phyloP scores from a whole-genome alignment of 1,140 invertebrate species.

The Uloborus diversus region DNA sequence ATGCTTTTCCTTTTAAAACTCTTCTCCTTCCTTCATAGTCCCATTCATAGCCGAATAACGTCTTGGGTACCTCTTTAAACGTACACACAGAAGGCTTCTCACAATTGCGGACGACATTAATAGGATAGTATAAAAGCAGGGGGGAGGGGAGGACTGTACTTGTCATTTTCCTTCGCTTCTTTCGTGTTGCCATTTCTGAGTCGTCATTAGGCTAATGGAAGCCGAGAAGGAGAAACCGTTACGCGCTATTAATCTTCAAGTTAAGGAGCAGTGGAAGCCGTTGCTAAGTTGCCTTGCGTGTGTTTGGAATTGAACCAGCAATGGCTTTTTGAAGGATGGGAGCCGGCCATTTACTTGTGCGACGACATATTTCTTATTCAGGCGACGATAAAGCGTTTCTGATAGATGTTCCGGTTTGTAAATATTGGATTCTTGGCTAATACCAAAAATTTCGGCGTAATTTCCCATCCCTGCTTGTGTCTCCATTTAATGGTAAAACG shows the following conservation, averaged over 20 bases:
- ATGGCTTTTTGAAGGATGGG: conserved; percentile 29
- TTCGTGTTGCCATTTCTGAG: conserved; percentile 8
- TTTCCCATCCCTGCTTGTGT: no score
- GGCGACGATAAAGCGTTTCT: no score
- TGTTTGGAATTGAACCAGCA: conserved; percentile 30
- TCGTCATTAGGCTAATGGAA: conserved; percentile 44
- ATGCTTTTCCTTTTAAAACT: conserved; percentile 48
- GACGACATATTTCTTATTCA: no score
- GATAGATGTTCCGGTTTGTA: no score
- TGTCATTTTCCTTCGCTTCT: conserved; percentile 35
- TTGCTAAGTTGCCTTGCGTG: background rate
- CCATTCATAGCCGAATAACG: background rate
- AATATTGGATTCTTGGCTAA: no score
- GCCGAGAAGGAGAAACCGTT: conserved; percentile 18
- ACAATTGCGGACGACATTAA: conserved; percentile 34
- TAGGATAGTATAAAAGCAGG: background rate
- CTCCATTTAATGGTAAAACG: no score
- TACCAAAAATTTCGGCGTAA: no score
- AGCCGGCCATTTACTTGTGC: no score
- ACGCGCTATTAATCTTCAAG: conserved; percentile 34
- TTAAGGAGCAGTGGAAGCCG: background rate
- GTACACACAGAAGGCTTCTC: conserved; percentile 4
- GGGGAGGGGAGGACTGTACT: background rate
- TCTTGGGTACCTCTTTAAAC: conserved; percentile 4
- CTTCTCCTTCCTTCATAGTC: background rate